Conservation (phyloP, 2,888 invertebrate genomes). For the Vanessa cardui region DNA sequence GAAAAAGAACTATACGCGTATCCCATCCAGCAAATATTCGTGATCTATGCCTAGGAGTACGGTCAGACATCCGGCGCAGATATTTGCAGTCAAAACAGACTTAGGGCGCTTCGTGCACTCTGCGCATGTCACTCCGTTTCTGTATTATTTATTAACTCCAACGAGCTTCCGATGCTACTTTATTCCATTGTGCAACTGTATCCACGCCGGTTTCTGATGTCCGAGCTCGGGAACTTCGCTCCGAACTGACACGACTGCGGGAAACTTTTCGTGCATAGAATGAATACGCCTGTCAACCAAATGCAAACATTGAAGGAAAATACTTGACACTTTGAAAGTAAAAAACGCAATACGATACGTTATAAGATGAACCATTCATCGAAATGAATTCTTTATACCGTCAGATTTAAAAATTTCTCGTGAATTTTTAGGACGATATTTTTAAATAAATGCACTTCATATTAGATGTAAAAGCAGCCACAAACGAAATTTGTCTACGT, state of each 20-base stretch:
- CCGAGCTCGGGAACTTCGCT: constrained; percentile 71
- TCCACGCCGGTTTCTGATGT: constrained; percentile 72
- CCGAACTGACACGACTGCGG: constrained; percentile 71
- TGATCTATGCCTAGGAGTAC: constrained; percentile 42
- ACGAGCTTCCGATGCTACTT: constrained; percentile 82
- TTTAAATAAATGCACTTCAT: constrained; percentile 29
- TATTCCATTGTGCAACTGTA: constrained; percentile 80
- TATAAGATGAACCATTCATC: no score
- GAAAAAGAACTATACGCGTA: constrained; percentile 7
- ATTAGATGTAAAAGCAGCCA: constrained; percentile 45
- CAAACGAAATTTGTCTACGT: constrained; percentile 51
- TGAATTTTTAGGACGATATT: constrained; percentile 4
- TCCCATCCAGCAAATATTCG: constrained; percentile 39
- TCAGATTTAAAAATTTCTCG: background rate
- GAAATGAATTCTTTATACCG: background rate
- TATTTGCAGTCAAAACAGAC: constrained; percentile 80
- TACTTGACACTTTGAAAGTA: constrained; percentile 57
- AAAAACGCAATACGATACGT: background rate
- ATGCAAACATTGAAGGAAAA: constrained; percentile 70
- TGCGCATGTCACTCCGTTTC: constrained; percentile 77
- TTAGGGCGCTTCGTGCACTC: constrained; percentile 68
- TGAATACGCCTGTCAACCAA: constrained; percentile 76
- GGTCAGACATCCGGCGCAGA: constrained; percentile 68
- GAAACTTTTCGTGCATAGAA: constrained; percentile 81
- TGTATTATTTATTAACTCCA: constrained; percentile 82